A percentile compares a stretch with the other conserved stretches of the same genome.
Conservation (phyloP, 2,113 vertebrate genomes). For the Mastomys coucha region DNA sequence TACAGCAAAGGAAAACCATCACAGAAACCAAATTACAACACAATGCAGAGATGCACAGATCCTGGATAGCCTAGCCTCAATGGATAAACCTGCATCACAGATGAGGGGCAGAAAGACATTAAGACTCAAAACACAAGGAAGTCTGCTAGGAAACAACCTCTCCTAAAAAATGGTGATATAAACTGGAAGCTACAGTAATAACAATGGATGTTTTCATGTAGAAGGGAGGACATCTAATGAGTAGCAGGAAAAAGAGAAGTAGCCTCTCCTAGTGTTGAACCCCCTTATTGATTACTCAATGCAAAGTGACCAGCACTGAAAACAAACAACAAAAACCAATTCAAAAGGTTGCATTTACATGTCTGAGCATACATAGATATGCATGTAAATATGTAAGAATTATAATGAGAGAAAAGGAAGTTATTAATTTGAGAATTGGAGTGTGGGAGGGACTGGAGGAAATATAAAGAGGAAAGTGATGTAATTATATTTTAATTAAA, state of each 20-base stretch:
- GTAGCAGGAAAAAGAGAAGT: background rate
- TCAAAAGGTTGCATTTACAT: background rate
- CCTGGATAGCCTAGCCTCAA: background rate
- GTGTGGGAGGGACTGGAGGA: background rate
- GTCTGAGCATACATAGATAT: background rate
- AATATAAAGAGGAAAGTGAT: background rate
- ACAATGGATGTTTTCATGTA: background rate
- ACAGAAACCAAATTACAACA: background rate
- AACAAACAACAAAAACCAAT: background rate
- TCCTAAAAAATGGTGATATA: background rate
- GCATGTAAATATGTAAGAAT: background rate
- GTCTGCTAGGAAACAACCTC: background rate
- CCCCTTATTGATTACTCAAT: background rate
- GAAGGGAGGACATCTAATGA: background rate
- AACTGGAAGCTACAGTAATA: background rate
- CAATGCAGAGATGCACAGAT: background rate
- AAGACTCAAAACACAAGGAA: background rate
- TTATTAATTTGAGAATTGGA: background rate
- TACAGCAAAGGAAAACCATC: background rate
- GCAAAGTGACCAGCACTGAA: background rate
- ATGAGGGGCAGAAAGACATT: background rate
- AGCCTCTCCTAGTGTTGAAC: background rate
- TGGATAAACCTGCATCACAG: background rate
- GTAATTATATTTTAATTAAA: background rate
- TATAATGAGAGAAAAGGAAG: background rate